phyloP scores from a whole-genome alignment of 2,888 invertebrate species.

The Lycia hirtaria region DNA sequence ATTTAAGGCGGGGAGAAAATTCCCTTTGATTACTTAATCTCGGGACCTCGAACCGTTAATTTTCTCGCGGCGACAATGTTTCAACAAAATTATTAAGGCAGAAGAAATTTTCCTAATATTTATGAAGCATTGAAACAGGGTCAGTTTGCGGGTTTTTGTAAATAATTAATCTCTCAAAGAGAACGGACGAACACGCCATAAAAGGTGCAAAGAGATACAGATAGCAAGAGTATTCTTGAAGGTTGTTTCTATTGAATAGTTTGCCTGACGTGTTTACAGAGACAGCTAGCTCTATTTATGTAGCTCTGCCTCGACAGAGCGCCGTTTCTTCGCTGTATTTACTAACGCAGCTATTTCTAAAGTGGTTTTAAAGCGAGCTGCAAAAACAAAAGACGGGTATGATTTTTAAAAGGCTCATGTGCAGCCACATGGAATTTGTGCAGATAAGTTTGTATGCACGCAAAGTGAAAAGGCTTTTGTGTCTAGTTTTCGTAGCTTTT shows the following conservation, averaged over 20 bases:
- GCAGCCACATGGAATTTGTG: background rate
- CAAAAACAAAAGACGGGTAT: slow-evolving; percentile 25
- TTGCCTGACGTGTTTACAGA: slow-evolving; percentile 2
- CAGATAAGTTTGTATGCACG: background rate
- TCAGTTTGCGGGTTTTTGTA: slow-evolving; percentile 9
- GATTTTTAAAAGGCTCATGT: slow-evolving; percentile 17
- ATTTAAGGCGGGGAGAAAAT: slow-evolving; percentile 40
- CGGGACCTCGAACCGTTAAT: slow-evolving; percentile 41
- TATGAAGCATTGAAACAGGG: slow-evolving; percentile 8
- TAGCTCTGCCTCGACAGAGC: slow-evolving; percentile 24
- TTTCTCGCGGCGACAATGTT: slow-evolving; percentile 42
- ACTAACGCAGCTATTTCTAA: slow-evolving; percentile 43
- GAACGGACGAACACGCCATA: background rate
- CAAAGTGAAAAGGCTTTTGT: slow-evolving; percentile 11
- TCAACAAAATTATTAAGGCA: slow-evolving; percentile 43
- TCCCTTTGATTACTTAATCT: slow-evolving; percentile 53
- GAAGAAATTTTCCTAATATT: slow-evolving; percentile 16
- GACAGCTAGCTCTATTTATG: slow-evolving; percentile 13
- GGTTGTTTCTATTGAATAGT: slow-evolving; percentile 26
- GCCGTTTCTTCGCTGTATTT: slow-evolving; percentile 29
- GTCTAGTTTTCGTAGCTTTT: slow-evolving; percentile 31
- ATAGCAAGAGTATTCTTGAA: slow-evolving; percentile 17
- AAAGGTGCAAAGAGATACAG: slow-evolving; percentile 6
- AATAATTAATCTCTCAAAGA: slow-evolving; percentile 10
- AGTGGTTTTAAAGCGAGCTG: slow-evolving; percentile 34